Evolutionary conservation across 2,888 invertebrate genomes (phyloP).

Genomic region (Philaethria dido): DNA sequence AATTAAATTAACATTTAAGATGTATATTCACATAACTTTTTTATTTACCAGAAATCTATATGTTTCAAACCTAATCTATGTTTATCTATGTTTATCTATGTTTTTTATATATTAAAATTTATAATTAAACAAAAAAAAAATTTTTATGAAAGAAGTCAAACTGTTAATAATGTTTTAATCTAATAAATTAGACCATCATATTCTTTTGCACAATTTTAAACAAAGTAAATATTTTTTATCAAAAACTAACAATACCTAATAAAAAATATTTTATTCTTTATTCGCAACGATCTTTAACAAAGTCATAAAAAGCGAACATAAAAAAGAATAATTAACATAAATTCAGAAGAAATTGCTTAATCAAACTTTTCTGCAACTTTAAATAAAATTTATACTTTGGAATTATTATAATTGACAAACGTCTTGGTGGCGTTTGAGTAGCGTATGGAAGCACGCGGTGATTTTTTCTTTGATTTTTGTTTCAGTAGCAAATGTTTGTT

Average conservation of each 20-base stretch:
- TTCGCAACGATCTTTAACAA: conserved; percentile 26
- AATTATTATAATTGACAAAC: conserved; percentile 32
- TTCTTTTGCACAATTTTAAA: not conserved
- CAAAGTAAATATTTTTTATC: not conserved
- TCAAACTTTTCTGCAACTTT: conserved; percentile 45
- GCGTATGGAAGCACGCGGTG: not conserved
- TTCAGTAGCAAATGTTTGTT: not conserved
- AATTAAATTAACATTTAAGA: too few species aligned
- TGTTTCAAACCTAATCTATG: too few species aligned
- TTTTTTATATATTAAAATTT: too few species aligned
- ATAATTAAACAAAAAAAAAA: too few species aligned
- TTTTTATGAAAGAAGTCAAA: too few species aligned
- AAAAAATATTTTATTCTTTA: not conserved
- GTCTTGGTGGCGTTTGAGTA: not conserved
- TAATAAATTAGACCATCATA: not conserved
- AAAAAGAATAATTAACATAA: conserved; percentile 42
- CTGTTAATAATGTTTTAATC: too few species aligned
- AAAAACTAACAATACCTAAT: conserved; percentile 11
- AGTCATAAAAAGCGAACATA: conserved; percentile 27
- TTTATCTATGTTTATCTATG: too few species aligned
- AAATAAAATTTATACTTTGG: conserved; percentile 40
- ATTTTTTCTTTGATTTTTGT: not conserved
- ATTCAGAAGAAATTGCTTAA: conserved; percentile 43
- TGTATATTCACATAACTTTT: too few species aligned
- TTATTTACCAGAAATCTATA: too few species aligned